Percentiles rank a stretch among this genome's conserved stretches.
These are phyloP conservation scores for Zalophus californianus DNA, from an alignment of 2,797 vertebrate species.

Conservation along the genomic window DNA sequence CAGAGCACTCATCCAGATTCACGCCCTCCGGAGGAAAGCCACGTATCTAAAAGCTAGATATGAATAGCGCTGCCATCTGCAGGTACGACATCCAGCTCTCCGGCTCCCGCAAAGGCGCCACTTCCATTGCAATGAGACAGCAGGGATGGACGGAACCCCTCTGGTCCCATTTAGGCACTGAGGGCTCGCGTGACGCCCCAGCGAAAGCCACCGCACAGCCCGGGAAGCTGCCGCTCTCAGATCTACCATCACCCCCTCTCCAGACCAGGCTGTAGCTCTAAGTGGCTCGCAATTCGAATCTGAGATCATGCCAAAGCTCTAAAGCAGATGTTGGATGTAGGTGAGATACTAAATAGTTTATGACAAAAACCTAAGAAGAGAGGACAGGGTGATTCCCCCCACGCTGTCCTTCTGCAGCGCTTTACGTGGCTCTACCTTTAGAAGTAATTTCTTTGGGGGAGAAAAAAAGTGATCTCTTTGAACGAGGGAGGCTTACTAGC, in stretches of 20 bases:
- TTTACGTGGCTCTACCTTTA: background rate
- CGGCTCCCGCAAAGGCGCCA: background rate
- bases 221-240: background rate
- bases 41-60: accelerated
- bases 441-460: background rate
- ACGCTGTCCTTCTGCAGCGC: accelerated
- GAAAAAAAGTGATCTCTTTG: background rate
- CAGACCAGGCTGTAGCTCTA: background rate
- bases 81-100: background rate
- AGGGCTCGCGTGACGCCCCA: accelerated
- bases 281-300: background rate
- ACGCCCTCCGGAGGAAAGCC: background rate
- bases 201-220: too few species aligned
- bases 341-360: background rate
- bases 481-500: background rate
- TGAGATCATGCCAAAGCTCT: background rate
- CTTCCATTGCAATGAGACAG: background rate
- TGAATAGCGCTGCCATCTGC: background rate
- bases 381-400: background rate
- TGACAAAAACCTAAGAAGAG: background rate
- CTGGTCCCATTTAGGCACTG: too few species aligned
- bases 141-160: background rate
- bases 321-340: background rate
- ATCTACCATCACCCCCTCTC: background rate
- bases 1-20: background rate